Evolutionary conservation across 2,797 vertebrate species (phyloP).

Genomic region (Meriones psammophilus): DNA sequence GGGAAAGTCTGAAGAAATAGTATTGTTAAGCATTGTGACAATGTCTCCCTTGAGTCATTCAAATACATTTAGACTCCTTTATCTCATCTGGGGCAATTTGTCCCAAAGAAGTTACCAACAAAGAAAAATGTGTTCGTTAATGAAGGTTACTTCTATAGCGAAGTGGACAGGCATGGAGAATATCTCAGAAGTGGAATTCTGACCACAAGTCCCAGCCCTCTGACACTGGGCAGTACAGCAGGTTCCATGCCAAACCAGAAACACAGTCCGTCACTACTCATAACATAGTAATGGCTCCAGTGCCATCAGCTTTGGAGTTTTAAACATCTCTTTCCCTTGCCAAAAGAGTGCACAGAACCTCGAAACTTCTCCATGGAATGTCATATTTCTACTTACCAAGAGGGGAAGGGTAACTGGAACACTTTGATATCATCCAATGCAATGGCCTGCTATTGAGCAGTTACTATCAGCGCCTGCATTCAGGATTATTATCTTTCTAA

Average conservation of each 20-base stretch:
- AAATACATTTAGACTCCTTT: conserved; percentile 43
- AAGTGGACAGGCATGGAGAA: background rate
- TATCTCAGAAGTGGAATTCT: background rate
- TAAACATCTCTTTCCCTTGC: background rate
- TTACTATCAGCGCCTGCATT: background rate
- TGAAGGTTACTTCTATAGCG: background rate
- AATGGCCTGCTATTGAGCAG: background rate
- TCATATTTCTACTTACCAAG: background rate
- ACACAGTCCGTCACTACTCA: background rate
- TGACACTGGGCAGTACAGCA: background rate
- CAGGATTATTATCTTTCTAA: conserved; percentile 34
- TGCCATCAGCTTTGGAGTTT: background rate
- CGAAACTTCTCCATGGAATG: background rate
- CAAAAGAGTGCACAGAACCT: background rate
- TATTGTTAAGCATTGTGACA: conserved; percentile 1
- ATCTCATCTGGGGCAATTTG: conserved; percentile 5
- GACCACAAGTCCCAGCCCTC: background rate
- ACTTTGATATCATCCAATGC: background rate
- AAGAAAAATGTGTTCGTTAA: background rate
- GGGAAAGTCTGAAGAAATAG: background rate
- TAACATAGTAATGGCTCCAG: background rate
- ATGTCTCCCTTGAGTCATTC: background rate
- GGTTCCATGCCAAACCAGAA: background rate
- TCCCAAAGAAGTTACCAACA: conserved; percentile 24
- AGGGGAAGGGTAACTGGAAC: background rate